Evolutionary conservation across 1,140 invertebrate genomes (phyloP), one percentile per base, ranked within the genome.

Genomic region (Caenorhabditis briggsae): DNA sequence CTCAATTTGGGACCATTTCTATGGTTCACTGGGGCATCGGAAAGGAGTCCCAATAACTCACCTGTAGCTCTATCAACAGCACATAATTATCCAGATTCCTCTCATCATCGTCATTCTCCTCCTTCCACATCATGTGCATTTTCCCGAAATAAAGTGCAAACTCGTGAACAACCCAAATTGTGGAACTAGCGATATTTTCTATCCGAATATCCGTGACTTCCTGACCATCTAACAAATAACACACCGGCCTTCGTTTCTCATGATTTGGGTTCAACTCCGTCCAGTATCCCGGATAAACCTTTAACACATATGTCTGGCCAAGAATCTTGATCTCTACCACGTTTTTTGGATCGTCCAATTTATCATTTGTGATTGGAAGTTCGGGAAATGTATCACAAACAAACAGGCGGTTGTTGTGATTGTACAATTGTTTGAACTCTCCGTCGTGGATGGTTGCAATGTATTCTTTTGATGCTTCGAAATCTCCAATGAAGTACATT

Each of bases 211-310:
- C 14, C 23, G 23, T 78, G 33, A 25, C 20, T 23, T 78, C 70
- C 12, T 46, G 12, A 2, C 46, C 70, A 50, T 78, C 46, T 6
- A 78, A 23, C 20, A 78, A 23, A n/a, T 9, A 78, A 14, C 25
- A 48, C 8, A 78, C 70, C n/a, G 70, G 70, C 5, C 70, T 33
- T 23, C n/a, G 16, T 23, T 78, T 78, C 46, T 53, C 46, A 78
- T 78, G 46, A 23, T 46, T 46, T 23, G 46, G 46, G 50, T 78
- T 78, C 46, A 78, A 50, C 33, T 78, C 70, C 18, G 70, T 78
- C 70, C 70, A 78, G 23, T 78, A 78, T 2, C n/a, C 43, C 8
- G 70, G 70, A 41, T n/a, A 78, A 9, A 78, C n/a, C 50, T 78
- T 12, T 11, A 78, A 53, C 46, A 61, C 11, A 11, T 61, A 25